Evolutionary conservation across 2,797 vertebrate species (phyloP), one percentile per base, ranked within the genome.

Genomic region (Oreortyx pictus): DNA sequence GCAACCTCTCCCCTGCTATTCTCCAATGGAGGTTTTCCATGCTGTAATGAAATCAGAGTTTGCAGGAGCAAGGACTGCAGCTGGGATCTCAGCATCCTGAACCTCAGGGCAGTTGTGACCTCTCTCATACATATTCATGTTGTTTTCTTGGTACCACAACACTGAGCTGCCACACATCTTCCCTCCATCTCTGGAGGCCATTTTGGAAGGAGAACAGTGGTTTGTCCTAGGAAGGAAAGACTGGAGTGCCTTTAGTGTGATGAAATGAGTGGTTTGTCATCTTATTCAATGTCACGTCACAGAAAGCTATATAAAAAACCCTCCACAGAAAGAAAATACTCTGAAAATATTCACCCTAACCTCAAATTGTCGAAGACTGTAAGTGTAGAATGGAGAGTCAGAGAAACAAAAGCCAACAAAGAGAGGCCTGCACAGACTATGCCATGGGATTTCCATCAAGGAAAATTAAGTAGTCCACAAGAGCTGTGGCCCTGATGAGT

Each of bases 151-250:
- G 6, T 2, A 0, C n/a, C 31, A 29, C 22, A 29, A 9, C 11
- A 14, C 43, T 14, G 9, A 70, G 35, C 33, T 17, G 12, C 3
- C 9, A 25, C 0, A 0, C 17, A 43, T 78, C 10, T 5, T 72
- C 22, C 64, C 11, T 82, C 25, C 23, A 75, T 56, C 35, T n/a
- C 41, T 68, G 23, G 31, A 62, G 80, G 50, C 47, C 8, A 29
- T 71, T 82, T 33, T 35, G 43, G 57, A 79, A 83, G 24, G 50
- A 88, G 29, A 27, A 50, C 19, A 66, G 27, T 70, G 12, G 19
- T 77, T 86, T 64, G 9, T 61, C 29, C 56, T 43, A 27, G 24
- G 33, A 70, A 88, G 75, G 54, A 89, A 75, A 83, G 43, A 41
- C n/a, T 72, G 59, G 67, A 78, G 66, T 0, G 0, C 2, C n/a